Evolutionary conservation across 2,113 vertebrate genomes (phyloP).

Genomic region (Redunca redunca): DNA sequence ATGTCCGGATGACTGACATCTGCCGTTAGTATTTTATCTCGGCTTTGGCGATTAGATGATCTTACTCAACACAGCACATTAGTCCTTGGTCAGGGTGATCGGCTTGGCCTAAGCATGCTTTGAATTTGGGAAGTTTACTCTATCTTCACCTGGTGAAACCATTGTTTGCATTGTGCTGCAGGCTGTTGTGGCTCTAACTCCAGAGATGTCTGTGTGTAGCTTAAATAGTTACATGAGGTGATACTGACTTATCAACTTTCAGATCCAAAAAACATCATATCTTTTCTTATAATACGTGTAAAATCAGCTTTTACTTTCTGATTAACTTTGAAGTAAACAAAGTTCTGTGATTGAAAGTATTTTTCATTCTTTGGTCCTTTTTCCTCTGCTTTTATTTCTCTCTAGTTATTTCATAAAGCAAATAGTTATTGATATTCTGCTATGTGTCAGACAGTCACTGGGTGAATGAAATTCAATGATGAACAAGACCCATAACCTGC

Average conservation of each 20-base stretch:
- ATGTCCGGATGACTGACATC: not conserved
- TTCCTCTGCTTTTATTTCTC: not conserved
- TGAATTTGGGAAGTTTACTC: conserved; percentile 35
- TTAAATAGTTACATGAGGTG: not conserved
- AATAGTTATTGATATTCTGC: not conserved
- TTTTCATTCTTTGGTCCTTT: not conserved
- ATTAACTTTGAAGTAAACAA: not conserved
- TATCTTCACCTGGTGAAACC: conserved; percentile 4
- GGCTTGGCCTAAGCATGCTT: not conserved
- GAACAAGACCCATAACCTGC: not conserved
- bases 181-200: conserved; percentile 38
- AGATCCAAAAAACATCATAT: not conserved
- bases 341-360: not conserved
- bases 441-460: not conserved
- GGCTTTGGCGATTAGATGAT: not conserved
- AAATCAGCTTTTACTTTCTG: not conserved
- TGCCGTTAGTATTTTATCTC: conserved; percentile 5
- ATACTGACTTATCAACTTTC: conserved; percentile 22
- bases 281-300: not conserved
- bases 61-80: conserved; percentile 4
- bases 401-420: not conserved
- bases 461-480: not conserved
- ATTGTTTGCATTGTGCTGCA: not conserved
- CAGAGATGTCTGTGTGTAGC: not conserved
- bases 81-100: not conserved